Evolutionary conservation across 2,113 vertebrate genomes (phyloP).

Genomic region (Poeciliopsis retropinna): DNA sequence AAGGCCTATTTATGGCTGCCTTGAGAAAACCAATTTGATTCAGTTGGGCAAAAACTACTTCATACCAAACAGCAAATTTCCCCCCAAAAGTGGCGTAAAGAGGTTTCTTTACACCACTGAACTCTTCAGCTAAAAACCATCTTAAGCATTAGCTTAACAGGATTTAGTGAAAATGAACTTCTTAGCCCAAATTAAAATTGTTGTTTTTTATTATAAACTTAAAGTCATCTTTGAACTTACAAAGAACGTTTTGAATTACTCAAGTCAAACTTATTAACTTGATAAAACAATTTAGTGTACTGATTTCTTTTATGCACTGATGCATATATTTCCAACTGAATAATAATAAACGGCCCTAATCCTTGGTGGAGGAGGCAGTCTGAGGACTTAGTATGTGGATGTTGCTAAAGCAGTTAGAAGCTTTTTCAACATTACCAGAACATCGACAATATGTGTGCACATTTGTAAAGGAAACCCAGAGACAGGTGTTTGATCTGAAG

Average conservation of each 20-base stretch:
- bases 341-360: too few relatives aligned
- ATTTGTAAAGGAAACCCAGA: too few relatives aligned
- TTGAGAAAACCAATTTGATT: neutral
- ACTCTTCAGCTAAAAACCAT: constrained; percentile 1
- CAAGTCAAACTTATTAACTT: neutral
- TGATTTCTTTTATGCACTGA: neutral
- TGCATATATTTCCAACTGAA: neutral
- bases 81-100: neutral
- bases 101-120: neutral
- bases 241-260: neutral
- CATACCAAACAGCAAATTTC: neutral
- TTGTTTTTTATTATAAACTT: too few relatives aligned
- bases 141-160: accelerated
- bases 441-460: too few relatives aligned
- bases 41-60: neutral
- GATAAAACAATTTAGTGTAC: neutral
- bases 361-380: too few relatives aligned
- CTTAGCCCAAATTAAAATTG: neutral
- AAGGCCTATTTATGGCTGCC: neutral
- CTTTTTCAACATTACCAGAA: too few relatives aligned
- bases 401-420: too few relatives aligned
- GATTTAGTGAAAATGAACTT: constrained; percentile 4
- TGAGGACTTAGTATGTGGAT: too few relatives aligned
- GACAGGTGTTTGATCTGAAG: too few relatives aligned
- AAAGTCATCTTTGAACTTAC: neutral